These are phyloP conservation scores for Spialia ferax DNA, from an alignment of 2,888 invertebrate genomes.

Conservation along the genomic window DNA sequence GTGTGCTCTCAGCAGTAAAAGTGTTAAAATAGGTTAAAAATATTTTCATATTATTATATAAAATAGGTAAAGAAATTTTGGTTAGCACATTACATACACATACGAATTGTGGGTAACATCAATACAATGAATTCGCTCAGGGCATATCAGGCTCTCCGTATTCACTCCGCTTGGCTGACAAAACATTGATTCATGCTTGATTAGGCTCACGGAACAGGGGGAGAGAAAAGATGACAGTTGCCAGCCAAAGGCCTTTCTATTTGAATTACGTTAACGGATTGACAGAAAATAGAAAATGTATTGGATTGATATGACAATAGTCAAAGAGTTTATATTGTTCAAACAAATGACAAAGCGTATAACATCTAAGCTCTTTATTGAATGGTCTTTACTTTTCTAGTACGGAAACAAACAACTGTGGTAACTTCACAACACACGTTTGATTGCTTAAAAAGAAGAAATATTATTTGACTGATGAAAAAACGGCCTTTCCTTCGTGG, in stretches of 20 bases:
- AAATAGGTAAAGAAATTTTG: too few relatives aligned
- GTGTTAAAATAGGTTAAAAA: too few relatives aligned
- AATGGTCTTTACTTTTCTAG: too few relatives aligned
- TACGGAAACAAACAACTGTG: too few relatives aligned
- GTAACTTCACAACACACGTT: too few relatives aligned
- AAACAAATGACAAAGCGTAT: too few relatives aligned
- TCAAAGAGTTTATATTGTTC: too few relatives aligned
- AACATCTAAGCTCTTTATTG: too few relatives aligned
- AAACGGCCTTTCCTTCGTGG: not conserved
- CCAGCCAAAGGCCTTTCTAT: not conserved
- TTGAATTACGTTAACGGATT: not conserved
- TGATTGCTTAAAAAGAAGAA: not conserved
- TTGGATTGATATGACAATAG: too few relatives aligned
- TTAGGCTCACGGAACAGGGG: slow-evolving; percentile 54
- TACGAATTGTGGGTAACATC: not conserved
- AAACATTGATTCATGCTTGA: slow-evolving; percentile 68
- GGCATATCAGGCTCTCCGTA: slow-evolving; percentile 35
- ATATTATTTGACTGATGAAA: not conserved
- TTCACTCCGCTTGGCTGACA: slow-evolving; percentile 61
- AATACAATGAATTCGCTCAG: slow-evolving; percentile 35
- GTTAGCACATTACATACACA: not conserved
- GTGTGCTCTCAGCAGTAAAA: too few relatives aligned
- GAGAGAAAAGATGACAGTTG: not conserved
- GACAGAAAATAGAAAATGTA: too few relatives aligned
- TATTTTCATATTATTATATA: too few relatives aligned